Base-by-base conservation (phyloP, 2,113 vertebrate genomes). In the Anoura caudifer region DNA sequence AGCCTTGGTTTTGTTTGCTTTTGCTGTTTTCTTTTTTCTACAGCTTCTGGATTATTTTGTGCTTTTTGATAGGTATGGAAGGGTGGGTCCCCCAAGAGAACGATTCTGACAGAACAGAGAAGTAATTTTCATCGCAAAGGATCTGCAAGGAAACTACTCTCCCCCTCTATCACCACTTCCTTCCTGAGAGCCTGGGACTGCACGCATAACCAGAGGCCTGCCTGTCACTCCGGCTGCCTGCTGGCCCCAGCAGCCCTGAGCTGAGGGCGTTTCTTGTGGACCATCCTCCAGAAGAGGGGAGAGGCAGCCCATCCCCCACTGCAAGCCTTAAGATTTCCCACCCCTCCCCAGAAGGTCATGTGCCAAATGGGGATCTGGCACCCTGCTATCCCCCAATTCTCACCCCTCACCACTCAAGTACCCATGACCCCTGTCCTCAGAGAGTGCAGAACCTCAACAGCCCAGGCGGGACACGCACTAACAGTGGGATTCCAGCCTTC, bases 61-160 rank as follows among this genome's bases (percentile, higher is more conserved):
- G 86, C 54, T 63, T 81, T 88, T 82, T 59, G 77, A 70, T 65
- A 72, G 50, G 56, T 65, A 85, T 87, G 52, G 54, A 91, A 83
- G 79, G 82, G 67, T 43, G 52, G 36, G 26, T 93, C 22, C 45
- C 82, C 79, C 63, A n/a, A 26, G 72, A 63, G 86, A 96, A 91
- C 59, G 67, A 36, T 83, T 63, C 79, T 38, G 69, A 93, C 79
- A 94, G 47, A 95, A 67, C 77, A 67, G 88, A 87, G 81, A 73
- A 82, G 75, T 83, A 1, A 50, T 81, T 73, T 89, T 79, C 54
- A 28, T 14, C 6, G 36, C 36, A 50, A 63, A 94, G 76, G 70
- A 59, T 11, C 43, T 90, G n/a, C 82, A 17, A 3, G 72, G 31
- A 72, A 90, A 67, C 38, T 38, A 6, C 31, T 84, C 76, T 67